Evolutionary conservation across 2,888 invertebrate genomes (phyloP), one percentile per base, ranked within the genome.

Genomic region (Machimus rusticus): DNA sequence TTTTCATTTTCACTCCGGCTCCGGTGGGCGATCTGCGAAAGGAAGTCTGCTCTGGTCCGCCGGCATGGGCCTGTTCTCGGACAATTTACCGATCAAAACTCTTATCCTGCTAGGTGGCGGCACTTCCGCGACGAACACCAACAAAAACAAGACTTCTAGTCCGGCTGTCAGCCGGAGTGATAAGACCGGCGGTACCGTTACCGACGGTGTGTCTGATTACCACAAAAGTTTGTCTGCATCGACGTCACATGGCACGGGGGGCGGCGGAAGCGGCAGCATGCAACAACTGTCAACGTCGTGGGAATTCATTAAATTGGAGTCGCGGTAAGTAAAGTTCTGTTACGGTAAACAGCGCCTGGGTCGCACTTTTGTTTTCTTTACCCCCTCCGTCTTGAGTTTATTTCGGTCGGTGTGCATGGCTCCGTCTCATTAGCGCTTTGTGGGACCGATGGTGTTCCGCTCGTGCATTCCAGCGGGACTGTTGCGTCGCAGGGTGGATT

Each of bases 251-350:
- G 34, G 57, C 9, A 43, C 34, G 5, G 34, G 43, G 5, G 86
- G 77, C 37, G 46, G 43, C 19, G 39, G 31, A 39, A 34, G 74
- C 16, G 79, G 74, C 37, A 86, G 79, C 51, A 82, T 82, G 82
- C 87, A 87, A 82, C 87, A 87, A 87, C 76, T 87, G 82, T 87
- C 87, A 76, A 87, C 87, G 74, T 87, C 87, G 57, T 87, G 87
- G 87, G 87, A 87, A 82, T 87, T 87, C 43, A 87, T 87, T 74
- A 87, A 87, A 37, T 23, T 87, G 74, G 81, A 66, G 39, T 31
- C 81, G 66, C 82, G 87, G 87, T 87, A 87, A 23, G 87, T 87
- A 76, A 87, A 23, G 87, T 87, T 74, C 16, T 39, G 43, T 9
- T 43, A 23, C 39, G 43, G 6, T n/a, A 16, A 37, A 12, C 79